These are phyloP conservation scores for Ptiloglossa arizonensis DNA, from an alignment of 1,140 invertebrate species.

Conservation along the genomic window DNA sequence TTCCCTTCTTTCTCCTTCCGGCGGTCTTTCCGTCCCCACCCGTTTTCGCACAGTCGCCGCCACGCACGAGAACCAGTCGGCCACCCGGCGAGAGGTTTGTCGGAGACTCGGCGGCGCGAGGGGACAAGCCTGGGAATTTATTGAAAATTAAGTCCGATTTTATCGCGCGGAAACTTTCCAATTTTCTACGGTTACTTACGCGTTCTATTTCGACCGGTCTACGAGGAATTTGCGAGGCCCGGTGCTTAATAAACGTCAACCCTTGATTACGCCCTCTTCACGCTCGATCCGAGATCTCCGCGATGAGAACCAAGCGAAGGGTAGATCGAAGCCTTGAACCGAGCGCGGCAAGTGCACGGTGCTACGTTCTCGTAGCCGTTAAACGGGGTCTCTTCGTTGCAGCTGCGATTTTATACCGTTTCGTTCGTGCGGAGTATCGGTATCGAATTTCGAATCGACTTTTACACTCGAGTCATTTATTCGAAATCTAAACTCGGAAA, in stretches of 20 bases:
- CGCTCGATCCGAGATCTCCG: background rate
- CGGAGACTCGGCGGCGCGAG: slow-evolving; percentile 36
- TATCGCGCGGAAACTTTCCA: slow-evolving; percentile 77
- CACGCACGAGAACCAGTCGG: slow-evolving; percentile 16
- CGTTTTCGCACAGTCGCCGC: slow-evolving; percentile 2
- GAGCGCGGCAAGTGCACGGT: too few species aligned
- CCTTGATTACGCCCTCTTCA: slow-evolving; percentile 25
- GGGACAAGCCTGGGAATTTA: slow-evolving; percentile 69
- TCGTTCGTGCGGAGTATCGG: too few species aligned
- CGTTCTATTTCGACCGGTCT: slow-evolving; percentile 65
- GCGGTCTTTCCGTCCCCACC: slow-evolving; percentile 6
- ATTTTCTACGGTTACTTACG: slow-evolving; percentile 74
- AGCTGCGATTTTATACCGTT: too few species aligned
- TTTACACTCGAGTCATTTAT: too few species aligned
- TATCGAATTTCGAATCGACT: too few species aligned
- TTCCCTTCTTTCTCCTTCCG: slow-evolving; percentile 24
- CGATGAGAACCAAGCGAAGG: background rate
- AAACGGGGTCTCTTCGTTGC: too few species aligned
- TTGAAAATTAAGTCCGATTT: slow-evolving; percentile 79
- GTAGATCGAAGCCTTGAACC: background rate
- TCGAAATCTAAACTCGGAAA: too few species aligned
- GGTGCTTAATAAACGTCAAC: slow-evolving; percentile 60
- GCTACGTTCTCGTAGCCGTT: too few species aligned
- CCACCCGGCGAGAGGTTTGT: background rate
- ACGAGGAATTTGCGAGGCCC: slow-evolving; percentile 60